Evolutionary conservation across 2,797 vertebrate genomes (phyloP).

Genomic region (Hirundo rustica): DNA sequence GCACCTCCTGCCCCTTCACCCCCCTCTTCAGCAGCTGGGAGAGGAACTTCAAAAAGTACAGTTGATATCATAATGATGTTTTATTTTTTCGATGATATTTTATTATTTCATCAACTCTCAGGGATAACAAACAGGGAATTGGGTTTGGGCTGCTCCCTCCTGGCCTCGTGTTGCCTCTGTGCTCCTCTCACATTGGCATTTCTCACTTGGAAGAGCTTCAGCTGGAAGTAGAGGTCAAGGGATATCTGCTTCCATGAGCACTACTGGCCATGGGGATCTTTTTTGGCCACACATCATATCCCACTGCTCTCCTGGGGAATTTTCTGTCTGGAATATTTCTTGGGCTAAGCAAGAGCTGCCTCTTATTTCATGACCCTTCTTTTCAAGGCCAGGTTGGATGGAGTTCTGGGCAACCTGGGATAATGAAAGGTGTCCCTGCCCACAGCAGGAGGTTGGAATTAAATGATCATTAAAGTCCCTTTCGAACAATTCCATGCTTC

Average conservation of each 20-base stretch:
- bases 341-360: background rate
- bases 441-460: fast-evolving
- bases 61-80: fast-evolving
- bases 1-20: background rate
- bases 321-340: background rate
- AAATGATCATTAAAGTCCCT: background rate
- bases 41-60: background rate
- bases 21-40: background rate
- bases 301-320: background rate
- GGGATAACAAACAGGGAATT: background rate
- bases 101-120: background rate
- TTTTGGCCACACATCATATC: background rate
- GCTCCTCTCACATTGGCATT: background rate
- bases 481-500: background rate
- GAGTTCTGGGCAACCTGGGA: background rate
- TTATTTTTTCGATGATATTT: background rate
- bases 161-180: background rate
- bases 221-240: background rate
- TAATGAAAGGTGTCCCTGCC: background rate
- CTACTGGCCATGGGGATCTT: background rate
- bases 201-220: background rate
- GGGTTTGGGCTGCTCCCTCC: background rate
- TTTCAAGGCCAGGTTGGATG: background rate
- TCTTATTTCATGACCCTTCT: background rate
- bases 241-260: background rate